A percentile compares a stretch with the other conserved stretches of the same genome.
These are phyloP conservation scores for Alca torda DNA, from an alignment of 2,797 vertebrate species.

Conservation along the genomic window DNA sequence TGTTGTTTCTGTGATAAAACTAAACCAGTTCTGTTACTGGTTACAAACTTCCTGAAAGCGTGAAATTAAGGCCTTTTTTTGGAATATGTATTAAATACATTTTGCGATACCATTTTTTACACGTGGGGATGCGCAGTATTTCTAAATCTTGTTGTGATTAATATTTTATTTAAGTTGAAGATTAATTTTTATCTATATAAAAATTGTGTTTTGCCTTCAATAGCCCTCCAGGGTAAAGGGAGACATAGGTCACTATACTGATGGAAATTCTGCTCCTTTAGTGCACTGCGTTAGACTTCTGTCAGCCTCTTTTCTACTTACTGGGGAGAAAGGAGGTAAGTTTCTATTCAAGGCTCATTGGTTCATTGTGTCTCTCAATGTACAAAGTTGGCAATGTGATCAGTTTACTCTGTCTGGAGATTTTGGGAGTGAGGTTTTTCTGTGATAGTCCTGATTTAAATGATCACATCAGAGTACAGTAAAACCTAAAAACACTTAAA, in stretches of 20 bases:
- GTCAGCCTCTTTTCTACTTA: constrained; percentile 92
- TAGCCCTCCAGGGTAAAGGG: constrained; percentile 92
- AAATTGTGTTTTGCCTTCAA: background rate
- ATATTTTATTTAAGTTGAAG: background rate
- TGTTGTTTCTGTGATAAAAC: background rate
- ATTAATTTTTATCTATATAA: background rate
- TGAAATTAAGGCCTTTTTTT: background rate
- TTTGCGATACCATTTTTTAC: background rate
- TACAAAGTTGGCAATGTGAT: background rate
- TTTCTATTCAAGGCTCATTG: background rate
- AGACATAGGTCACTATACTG: constrained; percentile 90
- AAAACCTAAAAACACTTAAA: background rate
- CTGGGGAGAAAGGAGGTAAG: constrained; percentile 89
- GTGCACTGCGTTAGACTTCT: constrained; percentile 93
- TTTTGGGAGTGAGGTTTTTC: background rate
- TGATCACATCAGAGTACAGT: background rate
- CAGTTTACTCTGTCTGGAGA: background rate
- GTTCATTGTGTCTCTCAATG: background rate
- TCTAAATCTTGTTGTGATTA: background rate
- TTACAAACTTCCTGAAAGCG: background rate
- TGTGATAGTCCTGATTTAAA: background rate
- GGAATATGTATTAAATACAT: background rate
- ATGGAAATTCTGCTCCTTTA: constrained; percentile 85
- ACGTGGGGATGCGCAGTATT: background rate
- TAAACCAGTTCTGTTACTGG: background rate